Evolutionary conservation across 2,888 invertebrate species (phyloP).

Genomic region (Dynastes hyllus): DNA sequence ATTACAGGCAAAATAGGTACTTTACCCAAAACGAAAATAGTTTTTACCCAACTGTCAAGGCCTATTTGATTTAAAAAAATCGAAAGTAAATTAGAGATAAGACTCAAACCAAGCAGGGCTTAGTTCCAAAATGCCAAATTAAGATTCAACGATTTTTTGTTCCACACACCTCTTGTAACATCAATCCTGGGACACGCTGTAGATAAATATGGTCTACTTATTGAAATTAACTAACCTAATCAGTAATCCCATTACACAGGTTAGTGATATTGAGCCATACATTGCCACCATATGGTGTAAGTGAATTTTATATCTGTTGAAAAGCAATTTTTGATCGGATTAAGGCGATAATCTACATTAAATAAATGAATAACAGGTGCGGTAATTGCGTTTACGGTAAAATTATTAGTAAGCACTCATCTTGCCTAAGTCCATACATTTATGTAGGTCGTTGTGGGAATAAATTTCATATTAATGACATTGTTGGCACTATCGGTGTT

Average conservation of each 20-base stretch:
- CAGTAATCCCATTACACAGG: background rate
- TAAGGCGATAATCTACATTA: slow-evolving; percentile 58
- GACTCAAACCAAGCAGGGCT: too few species aligned
- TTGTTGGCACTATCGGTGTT: slow-evolving; percentile 33
- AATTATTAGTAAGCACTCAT: slow-evolving; percentile 48
- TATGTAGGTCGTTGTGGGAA: slow-evolving; percentile 29
- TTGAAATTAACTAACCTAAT: slow-evolving; percentile 19
- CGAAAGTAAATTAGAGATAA: too few species aligned
- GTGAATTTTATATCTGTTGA: slow-evolving; percentile 56
- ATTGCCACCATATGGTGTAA: slow-evolving; percentile 51
- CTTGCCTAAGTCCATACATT: slow-evolving; percentile 40
- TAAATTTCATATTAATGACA: slow-evolving; percentile 48
- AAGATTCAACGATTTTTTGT: too few species aligned
- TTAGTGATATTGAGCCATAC: slow-evolving; percentile 14
- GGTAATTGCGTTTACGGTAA: slow-evolving; percentile 36
- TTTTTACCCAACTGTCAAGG: too few species aligned
- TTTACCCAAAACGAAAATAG: too few species aligned
- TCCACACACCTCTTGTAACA: too few species aligned
- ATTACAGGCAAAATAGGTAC: too few species aligned
- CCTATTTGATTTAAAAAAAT: too few species aligned
- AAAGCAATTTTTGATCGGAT: slow-evolving; percentile 58
- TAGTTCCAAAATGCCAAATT: too few species aligned
- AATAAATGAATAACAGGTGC: slow-evolving; percentile 57
- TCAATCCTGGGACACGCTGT: too few species aligned
- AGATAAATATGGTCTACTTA: background rate